Percentiles rank a stretch among this genome's conserved stretches.
These are phyloP conservation scores for Eristalis pertinax DNA, from an alignment of 2,888 invertebrate genomes.

Conservation along the genomic window DNA sequence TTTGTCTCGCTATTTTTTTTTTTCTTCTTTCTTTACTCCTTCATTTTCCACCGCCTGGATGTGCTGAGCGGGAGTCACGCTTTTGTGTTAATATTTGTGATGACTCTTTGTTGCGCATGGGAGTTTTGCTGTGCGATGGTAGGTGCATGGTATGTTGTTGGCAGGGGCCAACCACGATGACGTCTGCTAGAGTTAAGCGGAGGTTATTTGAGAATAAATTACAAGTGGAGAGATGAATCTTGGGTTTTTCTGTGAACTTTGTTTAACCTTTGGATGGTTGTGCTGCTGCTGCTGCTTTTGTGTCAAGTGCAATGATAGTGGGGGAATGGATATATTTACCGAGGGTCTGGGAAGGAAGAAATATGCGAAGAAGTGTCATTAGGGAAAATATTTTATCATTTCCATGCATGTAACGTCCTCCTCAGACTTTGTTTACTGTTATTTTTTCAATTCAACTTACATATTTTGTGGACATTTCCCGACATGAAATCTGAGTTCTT, in stretches of 20 bases:
- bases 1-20: slow-evolving; percentile 36
- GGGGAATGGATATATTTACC: neutral
- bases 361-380: neutral
- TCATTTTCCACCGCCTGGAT: neutral
- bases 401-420: neutral
- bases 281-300: neutral
- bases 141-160: neutral
- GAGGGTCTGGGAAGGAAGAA: neutral
- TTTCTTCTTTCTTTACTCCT: neutral
- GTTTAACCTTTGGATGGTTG: slow-evolving; percentile 25
- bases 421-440: neutral
- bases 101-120: slow-evolving; percentile 37
- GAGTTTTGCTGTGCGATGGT: neutral
- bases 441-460: neutral
- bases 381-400: neutral
- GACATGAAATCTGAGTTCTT: neutral
- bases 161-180: slow-evolving; percentile 30
- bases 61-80: slow-evolving; percentile 31
- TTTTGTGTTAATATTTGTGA: slow-evolving; percentile 25
- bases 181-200: slow-evolving; percentile 28
- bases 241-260: slow-evolving; percentile 35
- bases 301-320: slow-evolving; percentile 4
- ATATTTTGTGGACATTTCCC: neutral
- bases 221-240: slow-evolving; percentile 30
- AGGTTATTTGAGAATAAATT: slow-evolving; percentile 41